Evolutionary conservation across 2,797 vertebrate species (phyloP).

Genomic region (Chloroceryle inda): DNA sequence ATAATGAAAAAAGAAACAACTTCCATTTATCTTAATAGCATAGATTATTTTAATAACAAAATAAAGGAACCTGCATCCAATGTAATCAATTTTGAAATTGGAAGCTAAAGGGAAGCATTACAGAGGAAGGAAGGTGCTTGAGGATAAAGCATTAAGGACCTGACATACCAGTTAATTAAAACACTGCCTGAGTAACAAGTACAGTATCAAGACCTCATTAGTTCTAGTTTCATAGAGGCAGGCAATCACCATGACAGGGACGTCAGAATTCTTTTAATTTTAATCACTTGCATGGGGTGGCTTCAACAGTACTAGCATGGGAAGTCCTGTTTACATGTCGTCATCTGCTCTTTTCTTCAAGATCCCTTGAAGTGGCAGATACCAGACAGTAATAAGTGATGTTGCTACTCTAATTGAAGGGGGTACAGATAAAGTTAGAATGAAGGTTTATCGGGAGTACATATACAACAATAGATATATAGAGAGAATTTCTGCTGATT

Average conservation of each 20-base stretch:
- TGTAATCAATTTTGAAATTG: neutral
- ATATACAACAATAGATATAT: accelerated
- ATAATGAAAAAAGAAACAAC: neutral
- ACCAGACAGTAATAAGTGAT: neutral
- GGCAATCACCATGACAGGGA: neutral
- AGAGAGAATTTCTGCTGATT: neutral
- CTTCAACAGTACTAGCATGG: neutral
- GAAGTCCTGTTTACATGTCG: neutral
- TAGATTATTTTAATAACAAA: neutral
- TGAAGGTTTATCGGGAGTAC: neutral
- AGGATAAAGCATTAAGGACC: slow-evolving; percentile 17
- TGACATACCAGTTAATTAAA: slow-evolving; percentile 55
- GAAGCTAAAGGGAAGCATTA: neutral
- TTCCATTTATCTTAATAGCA: neutral
- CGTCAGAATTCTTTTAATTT: neutral
- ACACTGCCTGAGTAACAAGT: slow-evolving; percentile 15
- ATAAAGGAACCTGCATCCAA: neutral
- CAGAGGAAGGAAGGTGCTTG: neutral
- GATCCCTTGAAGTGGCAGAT: neutral
- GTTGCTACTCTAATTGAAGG: neutral
- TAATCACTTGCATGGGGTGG: neutral
- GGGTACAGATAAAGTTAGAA: neutral
- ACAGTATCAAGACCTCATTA: slow-evolving; percentile 25
- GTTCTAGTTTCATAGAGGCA: neutral
- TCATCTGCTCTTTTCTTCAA: neutral